Evolutionary conservation across 1,140 invertebrate species (phyloP).

Genomic region (Pachypeltis micranthus): DNA sequence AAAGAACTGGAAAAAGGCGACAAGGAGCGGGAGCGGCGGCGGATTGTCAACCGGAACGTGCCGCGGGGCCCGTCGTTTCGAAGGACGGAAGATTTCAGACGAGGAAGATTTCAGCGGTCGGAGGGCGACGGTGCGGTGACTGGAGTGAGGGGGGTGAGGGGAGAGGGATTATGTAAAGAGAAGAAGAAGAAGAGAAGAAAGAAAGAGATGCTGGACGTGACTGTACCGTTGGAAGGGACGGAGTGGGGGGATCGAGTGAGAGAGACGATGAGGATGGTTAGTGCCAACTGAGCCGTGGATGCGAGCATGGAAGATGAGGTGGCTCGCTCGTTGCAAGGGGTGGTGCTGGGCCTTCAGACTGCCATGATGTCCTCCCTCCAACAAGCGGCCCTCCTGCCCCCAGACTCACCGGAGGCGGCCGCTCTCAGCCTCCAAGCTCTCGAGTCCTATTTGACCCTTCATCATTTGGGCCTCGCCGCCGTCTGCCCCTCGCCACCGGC

Average conservation of each 20-base stretch:
- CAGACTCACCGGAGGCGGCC: conserved; percentile 61
- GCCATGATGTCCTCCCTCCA: conserved; percentile 62
- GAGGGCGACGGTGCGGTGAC: neutral
- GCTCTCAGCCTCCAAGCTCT: conserved; percentile 68
- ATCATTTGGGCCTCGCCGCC: conserved; percentile 43
- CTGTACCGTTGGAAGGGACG: conserved; percentile 2
- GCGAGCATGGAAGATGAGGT: conserved; percentile 19
- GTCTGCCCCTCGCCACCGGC: conserved; percentile 41
- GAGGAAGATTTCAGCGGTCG: no score
- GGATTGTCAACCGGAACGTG: no score
- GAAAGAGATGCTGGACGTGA: conserved; percentile 7
- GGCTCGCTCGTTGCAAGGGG: conserved; percentile 45
- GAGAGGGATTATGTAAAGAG: neutral
- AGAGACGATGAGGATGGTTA: conserved; percentile 1
- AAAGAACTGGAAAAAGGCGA: no score
- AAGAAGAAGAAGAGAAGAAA: neutral
- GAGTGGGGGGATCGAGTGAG: conserved; percentile 10
- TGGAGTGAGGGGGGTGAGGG: neutral
- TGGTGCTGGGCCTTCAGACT: conserved; percentile 61
- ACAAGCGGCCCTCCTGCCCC: conserved; percentile 58
- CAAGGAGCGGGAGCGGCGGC: no score
- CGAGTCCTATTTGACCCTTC: conserved; percentile 68
- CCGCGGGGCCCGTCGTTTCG: no score
- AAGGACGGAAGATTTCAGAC: no score
- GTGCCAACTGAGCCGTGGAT: conserved; percentile 7